Evolutionary conservation across 1,140 invertebrate species (phyloP), one percentile per base, ranked within the genome.

Genomic region (Ips nitidus): DNA sequence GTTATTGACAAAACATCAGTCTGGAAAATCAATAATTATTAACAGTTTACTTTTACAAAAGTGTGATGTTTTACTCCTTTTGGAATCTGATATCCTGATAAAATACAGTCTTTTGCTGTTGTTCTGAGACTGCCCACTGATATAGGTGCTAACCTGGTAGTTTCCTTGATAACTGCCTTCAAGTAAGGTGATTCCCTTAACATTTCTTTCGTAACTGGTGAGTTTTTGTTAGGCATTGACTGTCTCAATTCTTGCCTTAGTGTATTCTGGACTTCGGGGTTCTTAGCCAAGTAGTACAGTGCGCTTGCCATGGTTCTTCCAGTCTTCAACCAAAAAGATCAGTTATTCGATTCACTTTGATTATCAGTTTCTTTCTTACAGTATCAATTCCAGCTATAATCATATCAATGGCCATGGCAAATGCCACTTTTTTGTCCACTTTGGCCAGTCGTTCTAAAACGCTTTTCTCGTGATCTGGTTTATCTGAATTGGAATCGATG

Each of bases 311-410:
- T 42, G 5, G 73, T 64, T 73, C 68, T 72, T 37, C 75, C 74
- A 7, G 77, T 78, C 77, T 78, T 52, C 4, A 70, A n/a, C n/a
- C n/a, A 65, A 55, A 53, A 70, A 59, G 2, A 47, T 6, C 6
- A 47, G 22, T 7, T 47, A 5, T 55, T 1, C 6, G 52, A 22
- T 8, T 8, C 8, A 55, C 8, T 40, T 38, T 55, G 52, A 0
- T 64, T 41, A 57, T 38, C 37, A 47, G 37, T n/a, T 36, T 38
- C 39, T 67, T 6, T 41, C 39, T 82, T 81, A 90, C 89, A 71
- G 90, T 93, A 80, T 93, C 91, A 41, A 92, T 85, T 56, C 91
- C 91, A 36, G 89, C 90, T 63, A 90, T 83, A 37, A 93, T 69
- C 85, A 91, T 88, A 76, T 93, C 91, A 67, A 86, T 82, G 2